A percentile compares a stretch with the other conserved stretches of the same genome.
Conservation (phyloP, 2,797 vertebrate species). For the Scarus forsteni region DNA sequence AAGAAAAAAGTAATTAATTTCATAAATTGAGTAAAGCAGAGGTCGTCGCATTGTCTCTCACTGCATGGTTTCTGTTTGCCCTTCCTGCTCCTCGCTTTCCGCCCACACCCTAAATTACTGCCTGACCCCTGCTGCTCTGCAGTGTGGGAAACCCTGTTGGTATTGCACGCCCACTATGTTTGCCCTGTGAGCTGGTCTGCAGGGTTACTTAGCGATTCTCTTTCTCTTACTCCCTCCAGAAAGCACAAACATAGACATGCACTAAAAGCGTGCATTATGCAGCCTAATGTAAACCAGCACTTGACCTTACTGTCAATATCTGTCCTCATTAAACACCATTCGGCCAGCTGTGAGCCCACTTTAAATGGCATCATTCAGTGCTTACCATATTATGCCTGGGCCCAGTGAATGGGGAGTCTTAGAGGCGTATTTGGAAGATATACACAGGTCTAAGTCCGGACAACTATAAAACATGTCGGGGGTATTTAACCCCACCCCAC, state of each 20-base stretch:
- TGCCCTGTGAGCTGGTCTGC: slow-evolving; percentile 35
- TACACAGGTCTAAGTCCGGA: slow-evolving; percentile 50
- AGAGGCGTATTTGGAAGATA: slow-evolving; percentile 74
- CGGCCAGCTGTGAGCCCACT: slow-evolving; percentile 67
- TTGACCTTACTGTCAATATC: slow-evolving; percentile 81
- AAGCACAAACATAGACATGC: slow-evolving; percentile 24
- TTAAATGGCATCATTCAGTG: slow-evolving; percentile 78
- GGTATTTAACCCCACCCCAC: slow-evolving; percentile 67
- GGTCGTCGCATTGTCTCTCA: slow-evolving; percentile 44
- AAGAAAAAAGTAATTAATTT: slow-evolving; percentile 51
- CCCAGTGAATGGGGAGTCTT: slow-evolving; percentile 41
- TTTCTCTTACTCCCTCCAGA: slow-evolving; percentile 28
- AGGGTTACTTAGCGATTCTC: slow-evolving; percentile 51
- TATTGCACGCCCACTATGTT: slow-evolving; percentile 53
- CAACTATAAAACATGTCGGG: slow-evolving; percentile 78
- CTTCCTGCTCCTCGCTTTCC: slow-evolving; percentile 59
- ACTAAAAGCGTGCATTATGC: slow-evolving; percentile 40
- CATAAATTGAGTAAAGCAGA: slow-evolving; percentile 39
- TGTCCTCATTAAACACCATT: slow-evolving; percentile 81
- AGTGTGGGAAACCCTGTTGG: slow-evolving; percentile 55
- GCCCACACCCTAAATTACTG: slow-evolving; percentile 67
- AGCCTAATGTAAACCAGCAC: slow-evolving; percentile 77
- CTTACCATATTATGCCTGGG: slow-evolving; percentile 70
- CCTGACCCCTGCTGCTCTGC: slow-evolving; percentile 58
- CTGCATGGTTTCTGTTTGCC: slow-evolving; percentile 56